A percentile compares a stretch with the other conserved stretches of the same genome.
phyloP scores from a whole-genome alignment of 2,113 vertebrate genomes.

The Strix aluco region DNA sequence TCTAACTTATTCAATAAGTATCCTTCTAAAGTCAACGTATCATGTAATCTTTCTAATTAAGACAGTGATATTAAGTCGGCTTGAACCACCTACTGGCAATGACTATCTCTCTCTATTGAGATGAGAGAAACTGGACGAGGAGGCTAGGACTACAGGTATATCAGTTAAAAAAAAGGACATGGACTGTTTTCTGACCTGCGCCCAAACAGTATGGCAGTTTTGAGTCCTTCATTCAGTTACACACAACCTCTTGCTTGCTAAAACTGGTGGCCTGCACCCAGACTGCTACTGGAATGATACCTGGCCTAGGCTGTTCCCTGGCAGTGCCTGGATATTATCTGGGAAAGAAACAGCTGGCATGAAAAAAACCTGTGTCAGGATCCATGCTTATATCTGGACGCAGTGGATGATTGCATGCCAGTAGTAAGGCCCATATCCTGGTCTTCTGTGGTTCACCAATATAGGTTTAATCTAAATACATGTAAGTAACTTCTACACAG shows the following conservation, averaged over 20 bases:
- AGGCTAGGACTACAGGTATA: not conserved
- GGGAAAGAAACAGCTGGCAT: not conserved
- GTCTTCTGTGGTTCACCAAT: not conserved
- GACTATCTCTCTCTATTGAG: not conserved
- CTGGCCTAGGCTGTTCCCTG: not conserved
- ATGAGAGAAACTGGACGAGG: not conserved
- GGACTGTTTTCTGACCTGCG: not conserved
- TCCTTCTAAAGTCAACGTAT: not conserved
- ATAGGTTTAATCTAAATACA: not conserved
- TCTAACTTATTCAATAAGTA: not conserved
- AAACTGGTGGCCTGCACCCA: not conserved
- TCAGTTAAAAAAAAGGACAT: not conserved
- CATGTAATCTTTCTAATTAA: not conserved
- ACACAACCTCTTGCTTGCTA: not conserved
- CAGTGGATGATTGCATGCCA: accelerated
- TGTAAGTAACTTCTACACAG: not conserved
- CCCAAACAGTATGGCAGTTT: not conserved
- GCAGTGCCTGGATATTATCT: not conserved
- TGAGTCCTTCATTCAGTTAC: not conserved
- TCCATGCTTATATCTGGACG: not conserved
- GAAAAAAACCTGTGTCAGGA: not conserved
- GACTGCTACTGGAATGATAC: not conserved
- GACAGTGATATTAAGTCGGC: not conserved
- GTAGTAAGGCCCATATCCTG: not conserved
- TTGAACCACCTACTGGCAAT: not conserved